Conservation (phyloP, 2,888 invertebrate genomes). For the Macrophya annulata region DNA sequence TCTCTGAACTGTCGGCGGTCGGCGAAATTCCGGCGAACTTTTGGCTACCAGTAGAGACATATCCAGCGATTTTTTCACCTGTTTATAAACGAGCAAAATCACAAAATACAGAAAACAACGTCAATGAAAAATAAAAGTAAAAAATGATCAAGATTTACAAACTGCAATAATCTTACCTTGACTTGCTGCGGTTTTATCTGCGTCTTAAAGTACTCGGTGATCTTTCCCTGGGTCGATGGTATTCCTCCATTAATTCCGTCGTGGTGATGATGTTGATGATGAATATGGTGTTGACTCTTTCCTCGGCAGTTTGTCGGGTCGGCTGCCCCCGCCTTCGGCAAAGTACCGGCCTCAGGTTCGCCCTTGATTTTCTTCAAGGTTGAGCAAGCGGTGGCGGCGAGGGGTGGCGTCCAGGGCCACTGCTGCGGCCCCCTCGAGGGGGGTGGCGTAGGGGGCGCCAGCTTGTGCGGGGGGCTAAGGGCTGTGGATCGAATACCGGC, state of each 20-base stretch:
- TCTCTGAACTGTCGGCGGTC: constrained; percentile 76
- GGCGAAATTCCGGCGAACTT: constrained; percentile 75
- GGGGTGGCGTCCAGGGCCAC: constrained; percentile 78
- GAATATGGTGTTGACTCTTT: constrained; percentile 66
- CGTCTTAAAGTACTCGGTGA: constrained; percentile 92
- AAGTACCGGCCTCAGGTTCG: constrained; percentile 76
- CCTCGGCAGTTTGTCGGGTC: constrained; percentile 71
- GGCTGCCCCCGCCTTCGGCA: constrained; percentile 74
- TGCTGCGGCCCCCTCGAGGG: constrained; percentile 72
- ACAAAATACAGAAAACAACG: neutral
- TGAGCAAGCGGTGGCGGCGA: constrained; percentile 75
- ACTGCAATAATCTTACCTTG: constrained; percentile 63
- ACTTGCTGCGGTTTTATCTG: constrained; percentile 87
- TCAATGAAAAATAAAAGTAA: neutral
- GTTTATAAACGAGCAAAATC: constrained; percentile 5
- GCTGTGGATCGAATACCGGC: constrained; percentile 70
- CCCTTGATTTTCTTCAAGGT: constrained; percentile 76
- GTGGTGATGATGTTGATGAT: constrained; percentile 67
- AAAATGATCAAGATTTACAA: neutral
- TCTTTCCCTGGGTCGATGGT: constrained; percentile 85
- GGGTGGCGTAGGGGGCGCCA: constrained; percentile 72
- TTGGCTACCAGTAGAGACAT: constrained; percentile 76
- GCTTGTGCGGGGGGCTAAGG: constrained; percentile 72
- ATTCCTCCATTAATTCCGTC: constrained; percentile 60
- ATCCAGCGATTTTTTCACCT: constrained; percentile 62